phyloP scores from a whole-genome alignment of 2,797 vertebrate genomes.

The Sebastes melanostomus region DNA sequence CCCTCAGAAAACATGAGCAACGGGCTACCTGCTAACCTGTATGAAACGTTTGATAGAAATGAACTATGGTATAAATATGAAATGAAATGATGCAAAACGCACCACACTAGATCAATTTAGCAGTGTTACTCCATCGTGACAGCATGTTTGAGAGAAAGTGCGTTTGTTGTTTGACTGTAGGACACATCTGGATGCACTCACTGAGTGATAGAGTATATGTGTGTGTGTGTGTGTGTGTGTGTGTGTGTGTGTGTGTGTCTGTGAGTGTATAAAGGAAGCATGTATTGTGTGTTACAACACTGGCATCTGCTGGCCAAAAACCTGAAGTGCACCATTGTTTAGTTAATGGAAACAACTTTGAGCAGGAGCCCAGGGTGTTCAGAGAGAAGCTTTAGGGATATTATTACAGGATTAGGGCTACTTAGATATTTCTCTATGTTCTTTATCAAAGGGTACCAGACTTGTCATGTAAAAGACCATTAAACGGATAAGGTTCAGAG shows the following conservation, averaged over 20 bases:
- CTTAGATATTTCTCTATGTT: constrained; percentile 1
- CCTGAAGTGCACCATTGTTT: constrained; percentile 34
- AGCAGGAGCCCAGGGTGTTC: neutral
- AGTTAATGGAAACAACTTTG: neutral
- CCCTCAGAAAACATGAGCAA: neutral
- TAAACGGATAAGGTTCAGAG: neutral
- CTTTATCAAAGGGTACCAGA: neutral
- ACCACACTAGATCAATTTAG: neutral
- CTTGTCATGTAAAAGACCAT: neutral
- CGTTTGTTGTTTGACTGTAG: neutral
- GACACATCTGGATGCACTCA: neutral
- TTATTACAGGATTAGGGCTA: constrained; percentile 17
- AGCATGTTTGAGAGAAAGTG: too few relatives aligned
- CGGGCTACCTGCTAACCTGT: neutral
- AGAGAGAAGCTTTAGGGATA: constrained; percentile 5
- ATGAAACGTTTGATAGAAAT: neutral
- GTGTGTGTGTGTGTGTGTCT: neutral
- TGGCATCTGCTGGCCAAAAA: constrained; percentile 62
- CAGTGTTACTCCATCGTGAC: neutral
- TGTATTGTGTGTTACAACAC: constrained; percentile 35
- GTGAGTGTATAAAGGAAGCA: too few relatives aligned
- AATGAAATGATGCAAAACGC: neutral
- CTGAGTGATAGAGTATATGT: neutral
- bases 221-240: neutral
- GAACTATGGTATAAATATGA: neutral